Percentiles rank a stretch among this genome's conserved stretches.
Conservation (phyloP, 2,113 vertebrate genomes). For the Chaetodon trifascialis region DNA sequence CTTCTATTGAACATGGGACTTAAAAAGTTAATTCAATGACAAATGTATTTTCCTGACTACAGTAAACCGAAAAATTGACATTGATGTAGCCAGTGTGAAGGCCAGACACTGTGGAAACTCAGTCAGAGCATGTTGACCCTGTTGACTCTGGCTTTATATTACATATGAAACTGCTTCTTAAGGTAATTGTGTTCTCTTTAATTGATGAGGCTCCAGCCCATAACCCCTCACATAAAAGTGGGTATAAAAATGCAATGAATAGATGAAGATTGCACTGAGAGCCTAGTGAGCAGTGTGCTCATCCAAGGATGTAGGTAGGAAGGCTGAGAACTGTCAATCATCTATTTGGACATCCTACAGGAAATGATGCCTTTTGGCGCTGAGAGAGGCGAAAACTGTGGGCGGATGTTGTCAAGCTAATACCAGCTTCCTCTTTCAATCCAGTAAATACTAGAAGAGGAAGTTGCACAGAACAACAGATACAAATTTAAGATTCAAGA, state of each 20-base stretch:
- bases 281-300: background rate
- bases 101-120: too few species aligned
- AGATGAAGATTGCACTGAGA: background rate
- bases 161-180: too few species aligned
- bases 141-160: too few species aligned
- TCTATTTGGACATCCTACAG: slow-evolving; percentile 12
- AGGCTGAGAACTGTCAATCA: background rate
- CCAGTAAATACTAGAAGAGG: background rate
- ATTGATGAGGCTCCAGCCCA: background rate
- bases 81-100: background rate
- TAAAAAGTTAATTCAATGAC: too few species aligned
- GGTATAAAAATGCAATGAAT: background rate
- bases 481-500: background rate
- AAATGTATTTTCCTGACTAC: background rate
- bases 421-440: slow-evolving; percentile 36
- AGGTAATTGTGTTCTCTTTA: too few species aligned
- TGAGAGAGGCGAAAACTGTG: background rate
- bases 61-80: background rate
- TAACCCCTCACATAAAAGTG: background rate
- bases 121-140: too few species aligned
- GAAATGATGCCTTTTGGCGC: slow-evolving; percentile 9
- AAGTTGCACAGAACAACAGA: slow-evolving; percentile 14
- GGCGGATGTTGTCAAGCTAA: slow-evolving; percentile 20
- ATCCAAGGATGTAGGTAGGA: background rate
- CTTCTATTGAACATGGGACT: background rate